Conservation (phyloP, 2,797 vertebrate genomes). For the Sebastes diaconus region DNA sequence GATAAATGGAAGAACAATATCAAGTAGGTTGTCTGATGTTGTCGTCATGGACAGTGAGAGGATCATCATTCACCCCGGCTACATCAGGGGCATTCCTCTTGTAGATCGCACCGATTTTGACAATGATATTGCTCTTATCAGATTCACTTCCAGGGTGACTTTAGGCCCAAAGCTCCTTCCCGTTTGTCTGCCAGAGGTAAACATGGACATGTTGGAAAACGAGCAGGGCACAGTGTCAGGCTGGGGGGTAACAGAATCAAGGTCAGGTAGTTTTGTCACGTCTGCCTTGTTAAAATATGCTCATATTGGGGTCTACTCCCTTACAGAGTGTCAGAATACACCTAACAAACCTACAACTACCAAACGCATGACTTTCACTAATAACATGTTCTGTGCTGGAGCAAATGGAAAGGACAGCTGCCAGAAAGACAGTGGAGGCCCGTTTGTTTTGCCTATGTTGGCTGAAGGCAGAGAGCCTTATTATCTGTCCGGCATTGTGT, state of each 20-base stretch:
- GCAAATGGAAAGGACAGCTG: constrained; percentile 84
- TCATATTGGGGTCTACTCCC: constrained; percentile 52
- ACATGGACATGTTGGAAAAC: constrained; percentile 9
- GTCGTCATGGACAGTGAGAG: constrained; percentile 62
- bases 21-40: fast-evolving
- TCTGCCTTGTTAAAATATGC: constrained; percentile 57
- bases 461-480: constrained; percentile 54
- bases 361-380: constrained; percentile 64
- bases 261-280: fast-evolving
- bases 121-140: constrained; percentile 91
- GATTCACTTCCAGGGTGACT: constrained; percentile 78
- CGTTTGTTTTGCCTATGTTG: constrained; percentile 77
- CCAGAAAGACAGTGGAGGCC: constrained; percentile 87
- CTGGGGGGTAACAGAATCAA: constrained; percentile 50
- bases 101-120: constrained; percentile 65
- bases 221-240: constrained; percentile 87
- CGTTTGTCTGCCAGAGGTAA: constrained; percentile 86
- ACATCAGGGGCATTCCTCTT: fast-evolving
- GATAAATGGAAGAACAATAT: neutral
- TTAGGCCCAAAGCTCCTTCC: constrained; percentile 83
- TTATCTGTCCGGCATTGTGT: constrained; percentile 86
- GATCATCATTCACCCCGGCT: constrained; percentile 85
- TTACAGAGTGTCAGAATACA: constrained; percentile 15
- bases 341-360: fast-evolving
- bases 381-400: constrained; percentile 95